Evolutionary conservation across 2,888 invertebrate species (phyloP), one percentile per base, ranked within the genome.

Genomic region (Criorhina ranunculi): DNA sequence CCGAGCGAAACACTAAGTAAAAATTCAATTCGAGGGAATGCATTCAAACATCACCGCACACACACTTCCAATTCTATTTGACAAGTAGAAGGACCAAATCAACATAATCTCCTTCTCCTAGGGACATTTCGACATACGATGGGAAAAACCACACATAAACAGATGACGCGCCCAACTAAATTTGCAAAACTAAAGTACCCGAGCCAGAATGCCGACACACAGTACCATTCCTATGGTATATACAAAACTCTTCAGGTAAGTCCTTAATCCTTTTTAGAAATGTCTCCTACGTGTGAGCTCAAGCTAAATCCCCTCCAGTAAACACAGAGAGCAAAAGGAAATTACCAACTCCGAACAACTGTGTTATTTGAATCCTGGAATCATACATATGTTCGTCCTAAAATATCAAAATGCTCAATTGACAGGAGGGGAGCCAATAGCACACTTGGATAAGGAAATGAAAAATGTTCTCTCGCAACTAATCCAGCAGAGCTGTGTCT

Each of bases 221-320:
- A 17, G 17, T 35, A 12, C n/a, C 44, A 2, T 24, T n/a, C 17
- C 8, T 17, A 19, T 7, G 19, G 17, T 4, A 24, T 3, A 24
- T 24, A 11, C 12, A 67, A 29, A 17, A 24, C 67, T 19, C 59
- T n/a, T 37, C 40, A 60, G 72, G 60, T 60, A 51, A 62, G 31
- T 33, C 60, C 40, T 0, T 69, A 76, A 81, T 81, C 64, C 70
- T 49, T 81, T n/a, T 76, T 77, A 46, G 64, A 77, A 77, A 64
- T 57, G 31, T 64, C 40, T 62, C 49, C 31, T 69, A 76, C 76
- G 81, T 81, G 81, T 51, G 51, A 29, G 76, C 62, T 81, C 19
- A 35, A 35, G 8, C 15, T 15, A 60, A 60, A 44, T 53, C 67
- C 60, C 44, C 12, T 24, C 15, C 3, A 60, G 37, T 1, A 31